Evolutionary conservation across 2,797 vertebrate genomes (phyloP), one percentile per base, ranked within the genome.

Genomic region (Pelobates cultripes): DNA sequence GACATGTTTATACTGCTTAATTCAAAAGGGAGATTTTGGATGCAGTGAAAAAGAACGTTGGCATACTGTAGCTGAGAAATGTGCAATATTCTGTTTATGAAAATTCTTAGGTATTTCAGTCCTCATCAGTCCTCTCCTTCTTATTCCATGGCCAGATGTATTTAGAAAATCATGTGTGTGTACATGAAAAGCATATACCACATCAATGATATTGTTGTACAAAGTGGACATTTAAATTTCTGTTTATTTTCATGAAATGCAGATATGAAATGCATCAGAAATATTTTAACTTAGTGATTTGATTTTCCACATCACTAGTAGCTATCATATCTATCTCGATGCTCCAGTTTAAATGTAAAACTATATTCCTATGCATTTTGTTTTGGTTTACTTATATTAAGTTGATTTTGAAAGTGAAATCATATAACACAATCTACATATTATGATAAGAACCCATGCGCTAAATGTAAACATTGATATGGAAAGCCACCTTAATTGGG

Each of bases 1-100:
- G 77, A 84, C 67, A 80, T 66, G 75, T 84, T 84, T 84, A 84
- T 71, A 72, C 77, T 64, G 61, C 43, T 80, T 66, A 63, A 66
- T 84, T 43, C 42, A 76, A 66, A 78, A 64, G 42, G 73, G 45
- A 76, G 67, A 71, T 61, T 69, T 73, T 67, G 73, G 28, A 75
- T 70, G 44, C 63, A 69, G 61, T 70, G 41, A 79, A 67, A 70
- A 5, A 41, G 64, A 43, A 45, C 28, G 43, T 7, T 69, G 61
- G 74, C 69, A 70, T 45, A 51, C 63, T 53, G 77, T 64, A 75
- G 3, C 47, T 10, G 2, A 51, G 72, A 64, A 77, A 73, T 72
- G 69, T 75, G 76, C 55, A 70, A 57, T 69, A 60, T 83, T 79
- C 77, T 44, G 47, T 28, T 70, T 71, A 53, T 63, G 51, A 74